Evolutionary conservation across 1,140 invertebrate genomes (phyloP), one percentile per base, ranked within the genome.

Genomic region (Spodoptera frugiperda): DNA sequence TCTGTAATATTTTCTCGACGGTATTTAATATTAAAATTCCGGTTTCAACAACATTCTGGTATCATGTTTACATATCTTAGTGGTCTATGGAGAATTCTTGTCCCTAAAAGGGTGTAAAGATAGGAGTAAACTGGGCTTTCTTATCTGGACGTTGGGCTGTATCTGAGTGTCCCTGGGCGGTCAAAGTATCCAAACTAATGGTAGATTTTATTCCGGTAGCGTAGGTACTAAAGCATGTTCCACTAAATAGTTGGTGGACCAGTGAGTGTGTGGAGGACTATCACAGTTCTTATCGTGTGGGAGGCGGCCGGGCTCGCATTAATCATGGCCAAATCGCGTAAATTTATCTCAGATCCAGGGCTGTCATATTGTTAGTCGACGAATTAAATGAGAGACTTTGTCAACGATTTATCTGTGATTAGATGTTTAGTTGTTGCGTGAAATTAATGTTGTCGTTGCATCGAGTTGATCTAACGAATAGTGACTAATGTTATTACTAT

Each of bases 301-400:
- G 53, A 61, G 55, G 19, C 39, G 74, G 49, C 49, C 49, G 33
- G 17, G 12, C 33, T 9, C 15, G 21, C 63, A 76, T 76, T 76
- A 76, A 76, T 76, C 74, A 76, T 76, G 30, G 30, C 49, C 33
- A 57, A 68, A 76, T 76, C 74, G 61, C 49, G 74, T 76, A 55
- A 76, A 76, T 67, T 76, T 76, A 76, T 76, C 74, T 76, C 10
- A 14, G 14, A 55, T 46, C 19, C 10, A 54, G 67, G 21, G 48
- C 53, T 71, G 68, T 71, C 68, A 71, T 71, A 71, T 71, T 55
- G 53, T 67, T 49, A 48, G 57, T 17, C 12, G 19, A 21, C 25
- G 30, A 71, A 55, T 71, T 54, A 55, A 71, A 55, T 71, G 68
- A 33, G 68, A 54, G 19, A 55, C 15, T 39, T 21, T 71, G 25